phyloP scores from a whole-genome alignment of 2,888 invertebrate species.

The Microplitis manilae region DNA sequence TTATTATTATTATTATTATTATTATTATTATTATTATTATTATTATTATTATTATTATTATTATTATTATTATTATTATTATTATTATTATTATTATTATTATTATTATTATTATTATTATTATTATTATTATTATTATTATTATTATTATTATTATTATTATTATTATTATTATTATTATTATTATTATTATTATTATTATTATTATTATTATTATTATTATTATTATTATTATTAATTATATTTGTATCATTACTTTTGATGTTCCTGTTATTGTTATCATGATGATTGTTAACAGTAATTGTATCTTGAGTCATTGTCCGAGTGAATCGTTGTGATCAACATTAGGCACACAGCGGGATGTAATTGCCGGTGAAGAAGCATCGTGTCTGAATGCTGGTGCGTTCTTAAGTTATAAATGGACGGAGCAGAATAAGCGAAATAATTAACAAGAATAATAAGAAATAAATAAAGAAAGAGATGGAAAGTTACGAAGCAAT shows the following conservation, averaged over 20 bases:
- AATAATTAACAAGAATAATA: conserved; percentile 32
- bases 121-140: too few relatives aligned
- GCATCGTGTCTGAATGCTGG: conserved; percentile 47
- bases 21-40: background rate
- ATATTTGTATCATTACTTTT: background rate
- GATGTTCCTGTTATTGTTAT: background rate
- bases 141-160: too few relatives aligned
- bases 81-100: too few relatives aligned
- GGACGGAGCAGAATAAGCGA: conserved; percentile 52
- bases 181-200: too few relatives aligned
- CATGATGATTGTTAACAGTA: conserved; percentile 1
- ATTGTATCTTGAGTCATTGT: conserved; percentile 8
- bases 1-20: background rate
- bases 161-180: too few relatives aligned
- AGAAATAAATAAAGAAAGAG: conserved; percentile 27
- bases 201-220: background rate
- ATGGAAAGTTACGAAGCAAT: conserved; percentile 5
- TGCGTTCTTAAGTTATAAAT: conserved; percentile 65
- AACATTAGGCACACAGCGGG: conserved; percentile 17
- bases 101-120: too few relatives aligned
- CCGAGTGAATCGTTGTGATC: conserved; percentile 14
- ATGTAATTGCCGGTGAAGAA: conserved; percentile 58
- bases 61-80: too few relatives aligned
- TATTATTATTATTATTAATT: background rate
- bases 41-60: background rate